These are phyloP conservation scores for Folsomia candida DNA, from an alignment of 2,888 invertebrate species.

Conservation along the genomic window DNA sequence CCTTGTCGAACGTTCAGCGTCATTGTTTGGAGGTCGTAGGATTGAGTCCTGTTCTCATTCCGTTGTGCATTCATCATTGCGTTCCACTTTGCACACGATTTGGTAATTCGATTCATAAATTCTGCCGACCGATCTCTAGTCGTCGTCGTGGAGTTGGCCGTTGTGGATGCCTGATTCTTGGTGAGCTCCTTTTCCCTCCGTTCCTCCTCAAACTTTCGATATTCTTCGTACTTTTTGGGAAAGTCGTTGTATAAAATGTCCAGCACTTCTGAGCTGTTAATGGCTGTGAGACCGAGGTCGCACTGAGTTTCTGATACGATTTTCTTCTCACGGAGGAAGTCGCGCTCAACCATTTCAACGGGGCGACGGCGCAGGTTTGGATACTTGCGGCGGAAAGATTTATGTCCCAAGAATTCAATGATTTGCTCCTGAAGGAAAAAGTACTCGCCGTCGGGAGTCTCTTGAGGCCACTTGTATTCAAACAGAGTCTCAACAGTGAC, in stretches of 20 bases:
- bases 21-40: slow-evolving; percentile 88
- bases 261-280: slow-evolving; percentile 86
- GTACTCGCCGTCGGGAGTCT: slow-evolving; percentile 64
- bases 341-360: slow-evolving; percentile 86
- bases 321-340: slow-evolving; percentile 77
- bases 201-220: slow-evolving; percentile 69
- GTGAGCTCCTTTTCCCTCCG: slow-evolving; percentile 67
- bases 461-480: slow-evolving; percentile 89
- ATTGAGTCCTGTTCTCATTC: slow-evolving; percentile 73
- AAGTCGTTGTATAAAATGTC: slow-evolving; percentile 95
- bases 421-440: slow-evolving; percentile 96
- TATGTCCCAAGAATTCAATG: slow-evolving; percentile 88
- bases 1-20: slow-evolving; percentile 72
- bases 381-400: slow-evolving; percentile 94
- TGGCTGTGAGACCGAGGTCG: slow-evolving; percentile 88
- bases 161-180: slow-evolving; percentile 28
- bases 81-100: slow-evolving; percentile 87
- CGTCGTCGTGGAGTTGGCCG: slow-evolving; percentile 26
- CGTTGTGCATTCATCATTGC: slow-evolving; percentile 71
- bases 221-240: slow-evolving; percentile 90
- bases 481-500: slow-evolving; percentile 83
- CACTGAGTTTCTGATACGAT: slow-evolving; percentile 84
- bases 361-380: slow-evolving; percentile 79
- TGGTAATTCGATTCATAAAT: slow-evolving; percentile 75
- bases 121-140: slow-evolving; percentile 56